Evolutionary conservation across 2,113 vertebrate species (phyloP), one percentile per base, ranked within the genome.

Genomic region (Litocranius walleri): DNA sequence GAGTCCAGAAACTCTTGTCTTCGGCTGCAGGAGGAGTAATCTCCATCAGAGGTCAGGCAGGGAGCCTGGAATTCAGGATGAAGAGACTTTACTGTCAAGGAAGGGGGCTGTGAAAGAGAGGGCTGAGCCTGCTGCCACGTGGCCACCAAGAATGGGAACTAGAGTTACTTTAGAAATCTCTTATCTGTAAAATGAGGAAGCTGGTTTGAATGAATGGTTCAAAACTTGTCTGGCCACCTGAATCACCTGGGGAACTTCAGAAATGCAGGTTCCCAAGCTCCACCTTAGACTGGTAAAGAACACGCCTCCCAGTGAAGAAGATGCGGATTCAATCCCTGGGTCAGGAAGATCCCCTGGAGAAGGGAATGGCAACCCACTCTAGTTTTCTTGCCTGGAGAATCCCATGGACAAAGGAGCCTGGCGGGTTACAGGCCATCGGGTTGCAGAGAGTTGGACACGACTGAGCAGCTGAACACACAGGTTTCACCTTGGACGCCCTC

Each of bases 61-160:
- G 74, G 30, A 19, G 0, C 36, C 48, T 74, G 40, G 45, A 45
- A 13, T 30, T 54, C 17, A 40, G 85, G 48, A 88, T 56, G 62
- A 61, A 84, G 43, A 43, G 84, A 33, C 48, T 25, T 36, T 29
- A 7, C n/a, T 61, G 7, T 50, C 29, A 17, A 19, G 52, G 82
- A 74, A 86, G 67, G 56, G 36, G 54, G 33, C n/a, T 29, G 2
- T 19, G 54, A 62, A 85, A 54, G 21, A 23, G 67, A 71, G 50
- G 5, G 7, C n/a, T 15, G n/a, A 50, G 23, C 19, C 7, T 45
- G 5, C 33, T 15, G 16, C 16, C 16, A 1, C 7, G 0, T 16
- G 67, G 52, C 59, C 59, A 14, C 16, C 9, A 67, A 67, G 29
- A 81, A 52, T 62, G 71, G 16, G 45, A 57, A 29, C 50, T 17